Evolutionary conservation across 2,797 vertebrate genomes (phyloP), one percentile per base, ranked within the genome.

Genomic region (Xenopus petersii): DNA sequence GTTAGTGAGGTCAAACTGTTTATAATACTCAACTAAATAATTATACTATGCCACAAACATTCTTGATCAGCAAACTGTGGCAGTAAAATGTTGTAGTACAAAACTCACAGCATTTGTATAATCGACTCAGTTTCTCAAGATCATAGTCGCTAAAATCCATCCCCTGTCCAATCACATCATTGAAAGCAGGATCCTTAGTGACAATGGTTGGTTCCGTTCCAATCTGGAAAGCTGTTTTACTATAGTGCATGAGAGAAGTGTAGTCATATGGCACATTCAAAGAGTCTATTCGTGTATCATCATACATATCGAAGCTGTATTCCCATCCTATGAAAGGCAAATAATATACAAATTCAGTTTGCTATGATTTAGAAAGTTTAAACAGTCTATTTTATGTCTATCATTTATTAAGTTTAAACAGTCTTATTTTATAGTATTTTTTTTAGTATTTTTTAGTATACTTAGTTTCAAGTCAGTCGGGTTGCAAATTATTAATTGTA

Each of bases 121-220:
- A 91, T 49, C 70, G 88, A 83, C 90, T 91, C 81, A 98, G 82
- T 77, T 98, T 98, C 71, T 89, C 85, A 77, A 98, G 83, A 81
- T 99, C 96, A 0, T 83, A 93, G 81, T 94, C 92, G 12, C 97
- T 99, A 88, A 99, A 97, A 85, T 97, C 96, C 92, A 98, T 96
- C 0, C 94, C 79, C 77, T 98, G 96, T 33, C 96, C 96, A 10
- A 98, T 97, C 61, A 98, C 92, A 1, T 96, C 90, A 24, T 86
- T 90, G 83, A 97, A 98, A 1, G 89, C 89, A 0, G 91, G 83
- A 80, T 97, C 95, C 72, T 89, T 95, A 65, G 96, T 98, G 81
- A 98, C 2, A 0, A 99, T 98, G 69, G 97, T 99, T 75, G 95
- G 88, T 67, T 94, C 89, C 0, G 81, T 84, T 30, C 93, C 94